These are phyloP conservation scores for Sinopyrophorus schimmeli DNA, from an alignment of 2,888 invertebrate genomes.

Conservation along the genomic window DNA sequence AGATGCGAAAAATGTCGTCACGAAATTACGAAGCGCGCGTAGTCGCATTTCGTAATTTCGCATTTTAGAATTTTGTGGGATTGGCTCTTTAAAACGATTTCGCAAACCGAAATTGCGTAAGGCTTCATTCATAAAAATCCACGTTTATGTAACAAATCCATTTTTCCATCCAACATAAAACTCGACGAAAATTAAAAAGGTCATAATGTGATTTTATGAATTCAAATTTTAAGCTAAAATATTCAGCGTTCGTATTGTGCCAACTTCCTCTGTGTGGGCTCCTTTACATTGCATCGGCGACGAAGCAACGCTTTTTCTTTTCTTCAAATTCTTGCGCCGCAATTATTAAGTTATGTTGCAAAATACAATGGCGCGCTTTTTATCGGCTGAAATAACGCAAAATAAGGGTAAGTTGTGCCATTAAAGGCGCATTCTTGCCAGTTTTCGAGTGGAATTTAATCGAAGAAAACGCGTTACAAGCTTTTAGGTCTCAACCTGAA, in stretches of 20 bases:
- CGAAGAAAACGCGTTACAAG: slow-evolving; percentile 33
- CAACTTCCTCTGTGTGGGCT: slow-evolving; percentile 4
- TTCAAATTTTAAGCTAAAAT: slow-evolving; percentile 9
- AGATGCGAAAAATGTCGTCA: no score
- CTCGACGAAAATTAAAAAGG: not conserved
- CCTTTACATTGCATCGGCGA: not conserved
- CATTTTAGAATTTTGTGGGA: no score
- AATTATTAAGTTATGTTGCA: slow-evolving; percentile 46
- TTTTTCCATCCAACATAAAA: not conserved
- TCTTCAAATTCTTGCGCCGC: slow-evolving; percentile 26
- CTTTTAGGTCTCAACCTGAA: slow-evolving; percentile 21
- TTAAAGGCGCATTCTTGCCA: slow-evolving; percentile 45
- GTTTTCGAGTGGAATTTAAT: slow-evolving; percentile 40
- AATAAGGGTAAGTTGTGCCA: slow-evolving; percentile 40
- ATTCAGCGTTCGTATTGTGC: slow-evolving; percentile 5
- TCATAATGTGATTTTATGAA: slow-evolving; percentile 22
- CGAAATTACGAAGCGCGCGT: no score
- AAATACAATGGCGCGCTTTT: slow-evolving; percentile 42
- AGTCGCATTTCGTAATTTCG: no score
- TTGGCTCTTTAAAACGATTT: not conserved
- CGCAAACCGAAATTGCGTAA: not conserved
- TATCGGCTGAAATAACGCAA: slow-evolving; percentile 33
- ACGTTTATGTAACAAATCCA: not conserved
- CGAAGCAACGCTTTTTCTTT: not conserved
- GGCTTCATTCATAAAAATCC: not conserved